phyloP scores from a whole-genome alignment of 2,113 vertebrate genomes.

The Sorex araneus region DNA sequence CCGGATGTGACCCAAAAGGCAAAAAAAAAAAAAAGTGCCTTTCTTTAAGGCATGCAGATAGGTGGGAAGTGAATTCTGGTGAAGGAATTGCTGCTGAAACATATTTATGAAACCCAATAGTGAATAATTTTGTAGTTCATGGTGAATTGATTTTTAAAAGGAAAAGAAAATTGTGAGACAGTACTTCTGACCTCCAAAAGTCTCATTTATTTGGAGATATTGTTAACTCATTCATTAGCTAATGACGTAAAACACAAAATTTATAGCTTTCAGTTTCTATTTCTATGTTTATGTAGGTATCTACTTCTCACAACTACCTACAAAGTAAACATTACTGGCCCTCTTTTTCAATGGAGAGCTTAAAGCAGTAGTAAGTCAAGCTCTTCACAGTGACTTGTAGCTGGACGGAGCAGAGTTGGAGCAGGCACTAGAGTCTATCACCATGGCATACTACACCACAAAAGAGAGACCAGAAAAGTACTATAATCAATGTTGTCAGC shows the following conservation, averaged over 20 bases:
- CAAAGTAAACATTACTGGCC: background rate
- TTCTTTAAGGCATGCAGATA: too few species aligned
- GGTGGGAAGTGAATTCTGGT: too few species aligned
- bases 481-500: too few species aligned
- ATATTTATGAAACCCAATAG: too few species aligned
- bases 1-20: too few species aligned
- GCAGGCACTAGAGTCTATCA: background rate
- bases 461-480: too few species aligned
- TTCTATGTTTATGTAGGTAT: background rate
- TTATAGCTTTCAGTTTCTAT: background rate
- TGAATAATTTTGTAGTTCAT: too few species aligned
- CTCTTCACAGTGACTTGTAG: background rate
- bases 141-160: too few species aligned
- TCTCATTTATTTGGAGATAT: slow-evolving; percentile 42
- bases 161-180: background rate
- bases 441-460: too few species aligned
- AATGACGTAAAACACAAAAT: slow-evolving; percentile 13
- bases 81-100: too few species aligned
- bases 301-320: background rate
- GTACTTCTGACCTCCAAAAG: background rate
- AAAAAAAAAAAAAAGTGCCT: too few species aligned
- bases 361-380: background rate
- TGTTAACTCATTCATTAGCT: slow-evolving; percentile 28
- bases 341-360: background rate
- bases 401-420: background rate